These are phyloP conservation scores for Allolobophora icterica DNA, from an alignment of 2,888 invertebrate genomes.

Conservation along the genomic window DNA sequence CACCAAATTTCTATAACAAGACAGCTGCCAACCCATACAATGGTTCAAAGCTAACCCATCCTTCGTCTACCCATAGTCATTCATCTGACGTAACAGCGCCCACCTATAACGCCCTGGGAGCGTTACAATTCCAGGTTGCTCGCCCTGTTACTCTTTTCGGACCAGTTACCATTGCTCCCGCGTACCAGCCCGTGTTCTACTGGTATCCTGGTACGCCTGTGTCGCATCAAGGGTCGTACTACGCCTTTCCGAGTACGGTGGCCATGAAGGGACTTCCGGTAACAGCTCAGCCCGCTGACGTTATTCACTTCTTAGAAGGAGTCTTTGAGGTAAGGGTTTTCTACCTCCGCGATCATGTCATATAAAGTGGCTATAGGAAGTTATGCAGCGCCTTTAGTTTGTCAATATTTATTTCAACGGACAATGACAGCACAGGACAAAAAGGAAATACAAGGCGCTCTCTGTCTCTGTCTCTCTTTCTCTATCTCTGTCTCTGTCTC, in stretches of 20 bases:
- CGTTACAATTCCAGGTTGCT: neutral
- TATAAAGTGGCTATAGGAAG: neutral
- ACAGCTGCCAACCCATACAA: neutral
- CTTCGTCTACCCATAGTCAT: neutral
- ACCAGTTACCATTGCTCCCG: conserved; percentile 40
- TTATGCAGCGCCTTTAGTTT: too few relatives aligned
- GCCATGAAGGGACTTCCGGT: conserved; percentile 63
- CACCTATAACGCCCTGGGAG: neutral
- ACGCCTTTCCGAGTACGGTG: conserved; percentile 67
- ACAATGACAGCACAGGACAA: too few relatives aligned
- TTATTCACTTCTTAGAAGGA: conserved; percentile 67
- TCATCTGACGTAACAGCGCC: neutral
- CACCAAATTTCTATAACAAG: neutral
- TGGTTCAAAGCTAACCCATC: neutral
- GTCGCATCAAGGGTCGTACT: conserved; percentile 75
- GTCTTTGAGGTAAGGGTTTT: conserved; percentile 64
- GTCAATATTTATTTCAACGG: too few relatives aligned
- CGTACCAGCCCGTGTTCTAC: conserved; percentile 73
- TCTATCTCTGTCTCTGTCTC: too few relatives aligned
- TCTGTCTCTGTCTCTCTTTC: too few relatives aligned
- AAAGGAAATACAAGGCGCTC: too few relatives aligned
- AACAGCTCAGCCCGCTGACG: conserved; percentile 62
- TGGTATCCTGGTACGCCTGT: conserved; percentile 69
- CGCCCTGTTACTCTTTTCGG: neutral
- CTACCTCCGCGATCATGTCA: too few relatives aligned